These are phyloP conservation scores for Caprella mutica DNA, from an alignment of 2,888 invertebrate species.

Conservation along the genomic window DNA sequence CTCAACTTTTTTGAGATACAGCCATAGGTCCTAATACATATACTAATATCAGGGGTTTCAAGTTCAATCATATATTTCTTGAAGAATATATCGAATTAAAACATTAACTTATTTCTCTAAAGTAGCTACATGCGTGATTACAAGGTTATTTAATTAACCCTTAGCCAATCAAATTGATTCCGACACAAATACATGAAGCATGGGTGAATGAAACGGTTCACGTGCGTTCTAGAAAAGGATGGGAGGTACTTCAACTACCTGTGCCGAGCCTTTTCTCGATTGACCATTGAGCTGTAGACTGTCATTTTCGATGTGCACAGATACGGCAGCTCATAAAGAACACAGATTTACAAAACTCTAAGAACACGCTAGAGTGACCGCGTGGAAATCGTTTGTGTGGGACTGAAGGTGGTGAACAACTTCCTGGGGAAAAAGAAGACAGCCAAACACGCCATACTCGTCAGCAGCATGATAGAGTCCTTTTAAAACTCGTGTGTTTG, in stretches of 20 bases:
- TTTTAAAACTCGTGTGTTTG: constrained; percentile 36
- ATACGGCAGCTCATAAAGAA: constrained; percentile 23
- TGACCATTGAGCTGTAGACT: background rate
- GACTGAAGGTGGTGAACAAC: constrained; percentile 9
- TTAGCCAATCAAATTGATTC: constrained; percentile 66
- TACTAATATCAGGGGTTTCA: no score
- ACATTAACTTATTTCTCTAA: no score
- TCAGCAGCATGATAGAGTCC: constrained; percentile 11
- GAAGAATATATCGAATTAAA: no score
- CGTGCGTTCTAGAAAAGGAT: constrained; percentile 15
- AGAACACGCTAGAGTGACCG: constrained; percentile 1
- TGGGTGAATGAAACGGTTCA: constrained; percentile 23
- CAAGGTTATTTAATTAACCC: constrained; percentile 37
- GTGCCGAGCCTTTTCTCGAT: constrained; percentile 2
- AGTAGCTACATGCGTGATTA: background rate
- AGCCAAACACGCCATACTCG: constrained; percentile 6
- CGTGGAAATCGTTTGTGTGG: constrained; percentile 14
- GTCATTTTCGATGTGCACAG: constrained; percentile 7
- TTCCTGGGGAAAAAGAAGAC: constrained; percentile 8
- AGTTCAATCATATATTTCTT: no score
- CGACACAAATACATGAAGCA: constrained; percentile 29
- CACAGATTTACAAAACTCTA: constrained; percentile 7
- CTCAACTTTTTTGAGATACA: no score
- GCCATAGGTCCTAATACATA: no score
- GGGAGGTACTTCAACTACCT: constrained; percentile 26